These are phyloP conservation scores for Bryconaethiops microstoma DNA, from an alignment of 2,797 vertebrate genomes.

Conservation along the genomic window DNA sequence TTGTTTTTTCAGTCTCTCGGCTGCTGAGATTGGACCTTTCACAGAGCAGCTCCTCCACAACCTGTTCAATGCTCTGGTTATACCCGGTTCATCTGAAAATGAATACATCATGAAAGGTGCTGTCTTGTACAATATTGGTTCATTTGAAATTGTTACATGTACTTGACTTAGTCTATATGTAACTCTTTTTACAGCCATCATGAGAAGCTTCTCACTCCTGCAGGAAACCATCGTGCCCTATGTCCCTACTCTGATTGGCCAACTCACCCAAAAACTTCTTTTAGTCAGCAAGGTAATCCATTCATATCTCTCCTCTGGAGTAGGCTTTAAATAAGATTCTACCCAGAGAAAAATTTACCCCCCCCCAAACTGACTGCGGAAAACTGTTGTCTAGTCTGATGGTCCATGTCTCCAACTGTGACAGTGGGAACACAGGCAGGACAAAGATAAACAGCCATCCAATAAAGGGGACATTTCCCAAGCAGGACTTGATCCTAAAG, in stretches of 20 bases:
- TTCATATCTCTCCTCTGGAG: too few relatives aligned
- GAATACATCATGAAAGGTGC: constrained; percentile 99
- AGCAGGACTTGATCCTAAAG: constrained; percentile 56
- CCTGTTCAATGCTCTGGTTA: constrained; percentile 92
- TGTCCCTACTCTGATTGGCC: constrained; percentile 92
- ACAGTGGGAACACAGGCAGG: constrained; percentile 37
- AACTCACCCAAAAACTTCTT: constrained; percentile 96
- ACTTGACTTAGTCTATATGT: neutral
- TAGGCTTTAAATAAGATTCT: neutral
- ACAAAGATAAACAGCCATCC: constrained; percentile 51
- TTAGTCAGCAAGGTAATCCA: constrained; percentile 94
- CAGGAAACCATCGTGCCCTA: constrained; percentile 96
- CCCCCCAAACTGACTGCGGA: neutral
- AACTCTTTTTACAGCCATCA: constrained; percentile 84
- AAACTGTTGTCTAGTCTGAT: constrained; percentile 44
- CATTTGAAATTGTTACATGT: neutral
- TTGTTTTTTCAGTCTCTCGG: constrained; percentile 79
- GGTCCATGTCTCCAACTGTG: constrained; percentile 40
- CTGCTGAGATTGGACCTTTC: constrained; percentile 89
- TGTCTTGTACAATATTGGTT: neutral
- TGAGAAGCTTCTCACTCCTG: constrained; percentile 97
- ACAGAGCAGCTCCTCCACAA: constrained; percentile 93
- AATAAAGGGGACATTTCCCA: constrained; percentile 51
- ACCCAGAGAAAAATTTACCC: neutral
- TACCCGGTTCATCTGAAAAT: constrained; percentile 96